Base-by-base conservation (phyloP, 2,888 invertebrate genomes). In the Synergus gifuensis region DNA sequence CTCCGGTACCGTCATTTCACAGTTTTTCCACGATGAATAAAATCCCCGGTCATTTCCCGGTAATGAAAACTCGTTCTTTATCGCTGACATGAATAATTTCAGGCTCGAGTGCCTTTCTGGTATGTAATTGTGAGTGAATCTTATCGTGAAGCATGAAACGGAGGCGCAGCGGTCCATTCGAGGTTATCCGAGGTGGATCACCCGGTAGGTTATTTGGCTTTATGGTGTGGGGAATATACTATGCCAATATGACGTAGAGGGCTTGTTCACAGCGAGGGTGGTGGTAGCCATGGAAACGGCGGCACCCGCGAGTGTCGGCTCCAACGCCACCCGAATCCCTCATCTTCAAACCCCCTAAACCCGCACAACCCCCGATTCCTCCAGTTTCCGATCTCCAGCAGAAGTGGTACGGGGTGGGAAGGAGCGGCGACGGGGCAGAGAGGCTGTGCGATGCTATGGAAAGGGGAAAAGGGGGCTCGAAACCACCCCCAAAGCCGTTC, bases 271-370 rank as follows among this genome's bases (percentile, higher is more conserved):
- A 92, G 91, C 89, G 89, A 89, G 90, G 91, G 92, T 92, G 92
- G 91, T 91, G 91, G 94, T 94, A 92, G 93, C 92, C 93, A 94
- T 93, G 94, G 93, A 92, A 92, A 94, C 94, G 93, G 93, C 91
- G 92, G 94, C 94, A 94, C 93, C 94, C 94, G 94, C 94, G 94
- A 92, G 92, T 92, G 92, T 92, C 92, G 92, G 90, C 94, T 93
- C 93, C 93, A 89, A 93, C 94, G 94, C 94, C 94, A 93, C 93
- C 90, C 92, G 93, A 93, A 93, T 93, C 93, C 92, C 93, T 88
- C 89, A 84, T 86, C 86, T 85, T 85, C 82, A 89, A 85, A 85
- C 78, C 84, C 86, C 76, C 83, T 79, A 79, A 80, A 83, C 81
- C 83, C 83, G 78, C 80, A 81, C 82, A 77, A 76, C 79, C 81